Base-by-base conservation (phyloP, 2,888 invertebrate genomes). In the Campaea margaritaria region DNA sequence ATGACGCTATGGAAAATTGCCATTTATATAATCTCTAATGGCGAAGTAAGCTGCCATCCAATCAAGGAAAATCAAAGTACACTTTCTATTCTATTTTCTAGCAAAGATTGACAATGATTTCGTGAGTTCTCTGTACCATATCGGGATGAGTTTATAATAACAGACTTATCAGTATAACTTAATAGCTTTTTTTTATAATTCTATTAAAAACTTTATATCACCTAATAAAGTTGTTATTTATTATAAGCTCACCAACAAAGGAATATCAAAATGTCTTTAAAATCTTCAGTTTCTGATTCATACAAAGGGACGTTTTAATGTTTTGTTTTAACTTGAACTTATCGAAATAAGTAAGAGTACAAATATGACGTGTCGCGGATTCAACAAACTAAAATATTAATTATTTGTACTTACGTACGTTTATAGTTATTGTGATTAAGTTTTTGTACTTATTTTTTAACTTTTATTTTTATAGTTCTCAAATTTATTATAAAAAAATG, bases 81-180 rank as follows among this genome's bases (percentile, higher is more conserved):
- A 48, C 44, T 59, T 49, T 53, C 43, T 41, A 10, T 45, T 44
- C 45, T 41, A 0, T 12, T 39, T 41, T 45, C 71, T 75, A 61
- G 50, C 61, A 50, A 73, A 57, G 73, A 76, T 74, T 72, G 76
- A 70, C 73, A 70, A 69, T 47, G 38, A 15, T 47, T 54, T 42
- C 36, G 52, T 55, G 57, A 63, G 54, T 62, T 28, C 39, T 9
- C 49, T 63, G 42, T 51, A 43, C 54, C 56, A 34, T 12, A 56
- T 52, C 64, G 64, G 68, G 66, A 59, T 68, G 60, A 58, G 49
- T 68, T 66, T 66, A 50, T 68, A 59, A 58, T 46, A 62, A 48
- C 11, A 36, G 12, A 36, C 38, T 1, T 36, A 34, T 5, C 12
- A 16, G 9, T 43, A 2, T 43, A 16, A 43, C 2, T 41, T 12